Percentiles rank a stretch among this genome's conserved stretches.
Evolutionary conservation across 37 sponge, comb jelly and placozoan species (phyloP).

Genomic region (Diacarnus erythraeanus): DNA sequence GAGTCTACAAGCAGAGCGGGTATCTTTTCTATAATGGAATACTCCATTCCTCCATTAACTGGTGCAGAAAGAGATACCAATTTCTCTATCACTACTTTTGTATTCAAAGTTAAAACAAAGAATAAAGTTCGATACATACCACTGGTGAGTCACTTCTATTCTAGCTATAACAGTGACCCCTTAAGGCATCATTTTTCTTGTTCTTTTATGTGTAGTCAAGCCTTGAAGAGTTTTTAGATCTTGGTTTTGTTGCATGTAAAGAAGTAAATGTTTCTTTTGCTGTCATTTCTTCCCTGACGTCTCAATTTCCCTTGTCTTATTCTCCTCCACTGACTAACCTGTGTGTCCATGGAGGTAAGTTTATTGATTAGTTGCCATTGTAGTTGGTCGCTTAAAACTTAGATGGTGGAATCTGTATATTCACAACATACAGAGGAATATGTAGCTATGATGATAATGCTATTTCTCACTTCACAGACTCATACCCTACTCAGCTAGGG

Average conservation of each 20-base stretch:
- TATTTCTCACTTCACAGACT: not conserved
- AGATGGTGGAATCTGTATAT: not conserved
- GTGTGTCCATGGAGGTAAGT: slow-evolving; percentile 18
- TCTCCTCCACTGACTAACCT: not conserved
- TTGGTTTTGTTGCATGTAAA: slow-evolving; percentile 32
- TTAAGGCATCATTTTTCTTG: no score
- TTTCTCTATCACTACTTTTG: not conserved
- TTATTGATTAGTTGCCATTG: not conserved
- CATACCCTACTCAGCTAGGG: not conserved
- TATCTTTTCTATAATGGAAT: not conserved
- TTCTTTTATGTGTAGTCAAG: slow-evolving; percentile 26
- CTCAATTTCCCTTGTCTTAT: not conserved
- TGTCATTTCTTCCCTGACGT: slow-evolving; percentile 4
- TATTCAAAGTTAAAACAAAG: not conserved
- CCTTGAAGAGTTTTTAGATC: slow-evolving; percentile 28
- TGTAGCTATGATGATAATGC: not conserved
- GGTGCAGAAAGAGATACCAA: no score
- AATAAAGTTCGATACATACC: not conserved
- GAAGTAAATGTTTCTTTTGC: slow-evolving; percentile 59
- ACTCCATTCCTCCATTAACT: not conserved
- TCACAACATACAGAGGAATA: no score
- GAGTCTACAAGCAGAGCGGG: not conserved
- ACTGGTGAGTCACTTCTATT: not conserved
- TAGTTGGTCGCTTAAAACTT: not conserved
- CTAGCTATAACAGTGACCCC: no score